phyloP scores from a whole-genome alignment of 2,113 vertebrate species.

The Mobula birostris region DNA sequence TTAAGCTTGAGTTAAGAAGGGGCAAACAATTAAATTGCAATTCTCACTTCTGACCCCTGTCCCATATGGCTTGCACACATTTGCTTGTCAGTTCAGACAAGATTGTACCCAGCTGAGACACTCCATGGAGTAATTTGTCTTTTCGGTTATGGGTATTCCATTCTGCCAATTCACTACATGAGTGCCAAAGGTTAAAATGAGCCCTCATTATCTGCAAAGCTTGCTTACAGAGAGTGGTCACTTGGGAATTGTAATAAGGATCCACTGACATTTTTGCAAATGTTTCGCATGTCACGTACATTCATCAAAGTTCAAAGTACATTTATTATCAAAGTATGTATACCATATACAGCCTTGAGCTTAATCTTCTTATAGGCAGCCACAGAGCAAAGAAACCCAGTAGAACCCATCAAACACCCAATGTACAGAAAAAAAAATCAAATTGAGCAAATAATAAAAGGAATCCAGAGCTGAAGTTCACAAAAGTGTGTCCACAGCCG shows the following conservation, averaged over 20 bases:
- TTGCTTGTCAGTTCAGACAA: background rate
- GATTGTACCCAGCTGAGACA: background rate
- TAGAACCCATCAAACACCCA: no score
- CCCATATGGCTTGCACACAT: background rate
- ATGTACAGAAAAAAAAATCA: no score
- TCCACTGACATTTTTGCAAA: background rate
- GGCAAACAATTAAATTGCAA: background rate
- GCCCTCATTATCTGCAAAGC: background rate
- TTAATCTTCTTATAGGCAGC: no score
- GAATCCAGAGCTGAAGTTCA: no score
- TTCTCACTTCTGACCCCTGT: background rate
- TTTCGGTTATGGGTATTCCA: background rate
- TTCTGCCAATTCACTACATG: background rate
- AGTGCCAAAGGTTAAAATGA: background rate
- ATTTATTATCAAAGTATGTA: no score
- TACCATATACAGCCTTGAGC: no score
- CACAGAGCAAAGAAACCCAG: no score
- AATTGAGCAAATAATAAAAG: no score
- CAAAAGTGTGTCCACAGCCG: no score
- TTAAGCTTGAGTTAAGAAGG: background rate
- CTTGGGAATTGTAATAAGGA: background rate
- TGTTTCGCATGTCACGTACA: background rate
- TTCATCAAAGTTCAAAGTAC: background rate
- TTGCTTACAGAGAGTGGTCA: background rate
- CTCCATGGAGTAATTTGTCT: background rate